Base-by-base conservation (phyloP, 2,797 vertebrate genomes). In the Selene dorsalis region DNA sequence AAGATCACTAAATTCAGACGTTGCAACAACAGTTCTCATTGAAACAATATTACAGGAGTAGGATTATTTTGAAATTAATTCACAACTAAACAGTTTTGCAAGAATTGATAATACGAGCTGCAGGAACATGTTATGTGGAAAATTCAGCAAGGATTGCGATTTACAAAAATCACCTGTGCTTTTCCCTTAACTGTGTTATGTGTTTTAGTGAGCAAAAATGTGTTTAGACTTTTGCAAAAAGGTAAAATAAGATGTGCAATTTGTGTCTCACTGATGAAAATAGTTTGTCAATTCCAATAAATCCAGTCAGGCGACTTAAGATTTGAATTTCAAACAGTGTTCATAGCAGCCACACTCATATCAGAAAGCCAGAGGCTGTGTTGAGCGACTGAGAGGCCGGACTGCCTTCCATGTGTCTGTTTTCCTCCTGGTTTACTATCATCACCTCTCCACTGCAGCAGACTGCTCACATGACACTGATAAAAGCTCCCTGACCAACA, bases 391-490 rank as follows among this genome's bases (percentile, higher is more conserved):
- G 28, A 73, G n/a, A 60, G 32, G 39, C 68, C 58, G 30, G 50
- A 2, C 50, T 24, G n/a, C 65, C 47, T 65, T 71, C 72, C 53
- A 75, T 64, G 58, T 69, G 39, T 68, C 52, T 73, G 41, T 69
- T 79, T 53, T 56, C 43, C 56, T 71, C 58, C 28, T 50, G 50
- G 72, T 79, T 61, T 20, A 62, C 52, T 12, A 64, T 69, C 47
- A 62, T 53, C 65, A 18, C 35, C 38, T 62, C 22, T 38, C 58
- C 35, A 30, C 35, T 2, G 2, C 64, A 10, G 39, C 52, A 62
- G 57, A 52, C 28, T 18, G 11, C 24, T 72, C 24, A 18, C n/a
- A 41, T 61, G 38, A 50, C 16, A 6, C 6, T 20, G 56, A 67
- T 38, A 47, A 80, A 85, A 53, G n/a, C 58, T 48, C 7, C 28